These are phyloP conservation scores for Lamellibrachia columna DNA, from an alignment of 2,888 invertebrate species.

Conservation along the genomic window DNA sequence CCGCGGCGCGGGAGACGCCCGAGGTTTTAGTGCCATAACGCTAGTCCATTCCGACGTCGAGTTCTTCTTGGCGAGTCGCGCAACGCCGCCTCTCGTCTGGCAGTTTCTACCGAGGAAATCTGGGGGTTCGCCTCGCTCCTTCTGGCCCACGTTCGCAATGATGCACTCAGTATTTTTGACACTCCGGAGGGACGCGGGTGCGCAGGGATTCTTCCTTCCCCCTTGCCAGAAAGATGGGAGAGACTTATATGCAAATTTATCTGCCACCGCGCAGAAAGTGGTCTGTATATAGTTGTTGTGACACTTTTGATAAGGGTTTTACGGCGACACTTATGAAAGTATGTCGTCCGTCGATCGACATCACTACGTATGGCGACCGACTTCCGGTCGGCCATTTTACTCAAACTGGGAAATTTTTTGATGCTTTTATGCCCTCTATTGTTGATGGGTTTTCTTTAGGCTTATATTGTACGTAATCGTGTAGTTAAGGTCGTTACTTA, in stretches of 20 bases:
- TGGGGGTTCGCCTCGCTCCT: neutral
- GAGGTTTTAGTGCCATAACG: neutral
- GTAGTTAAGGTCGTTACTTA: conserved; percentile 16
- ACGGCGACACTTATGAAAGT: neutral
- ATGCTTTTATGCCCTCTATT: conserved; percentile 1
- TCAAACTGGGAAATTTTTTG: conserved; percentile 16
- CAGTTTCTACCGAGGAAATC: neutral
- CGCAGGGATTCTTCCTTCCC: neutral
- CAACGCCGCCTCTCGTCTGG: neutral
- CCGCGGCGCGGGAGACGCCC: neutral
- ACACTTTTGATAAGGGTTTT: conserved; percentile 16
- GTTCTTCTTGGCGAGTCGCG: neutral
- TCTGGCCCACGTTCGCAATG: conserved; percentile 16
- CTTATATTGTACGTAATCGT: conserved; percentile 9
- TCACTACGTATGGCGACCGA: neutral
- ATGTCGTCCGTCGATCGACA: conserved; percentile 4
- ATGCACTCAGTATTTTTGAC: conserved; percentile 1
- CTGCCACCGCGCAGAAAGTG: neutral
- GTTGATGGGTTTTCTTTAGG: conserved; percentile 11
- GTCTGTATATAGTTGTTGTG: conserved; percentile 16
- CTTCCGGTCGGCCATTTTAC: neutral
- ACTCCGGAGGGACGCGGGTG: neutral
- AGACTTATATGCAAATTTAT: conserved; percentile 16
- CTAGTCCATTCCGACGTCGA: neutral
- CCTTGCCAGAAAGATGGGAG: conserved; percentile 10